These are phyloP conservation scores for Rhegmatorhina hoffmannsi DNA, from an alignment of 2,113 vertebrate species.

Conservation along the genomic window DNA sequence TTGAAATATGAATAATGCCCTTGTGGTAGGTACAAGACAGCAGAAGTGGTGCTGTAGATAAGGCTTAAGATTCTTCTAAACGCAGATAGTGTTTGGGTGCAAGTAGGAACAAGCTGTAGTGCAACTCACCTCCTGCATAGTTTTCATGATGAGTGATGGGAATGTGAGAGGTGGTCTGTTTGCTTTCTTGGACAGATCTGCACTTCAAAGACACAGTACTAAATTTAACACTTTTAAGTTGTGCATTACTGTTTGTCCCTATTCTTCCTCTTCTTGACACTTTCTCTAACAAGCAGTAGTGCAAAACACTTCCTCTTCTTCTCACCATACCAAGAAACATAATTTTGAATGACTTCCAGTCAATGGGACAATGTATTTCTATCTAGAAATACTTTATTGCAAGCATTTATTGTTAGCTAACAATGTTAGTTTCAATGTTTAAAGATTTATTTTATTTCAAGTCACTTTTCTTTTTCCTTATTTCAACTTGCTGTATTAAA, in stretches of 20 bases:
- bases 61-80: not conserved
- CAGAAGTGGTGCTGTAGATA: constrained; percentile 24
- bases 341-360: not conserved
- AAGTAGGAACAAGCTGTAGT: constrained; percentile 7
- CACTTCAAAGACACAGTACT: not conserved
- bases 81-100: not conserved
- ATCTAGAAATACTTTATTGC: not conserved
- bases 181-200: not conserved
- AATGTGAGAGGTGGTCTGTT: not conserved
- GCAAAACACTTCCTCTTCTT: not conserved
- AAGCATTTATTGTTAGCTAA: not conserved
- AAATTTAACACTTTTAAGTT: not conserved
- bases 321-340: not conserved
- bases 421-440: not conserved
- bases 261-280: not conserved
- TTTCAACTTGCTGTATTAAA: not conserved
- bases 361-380: not conserved
- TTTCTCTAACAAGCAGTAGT: not conserved
- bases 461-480: not conserved
- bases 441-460: not conserved
- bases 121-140: not conserved
- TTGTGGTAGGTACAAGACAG: not conserved
- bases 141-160: not conserved
- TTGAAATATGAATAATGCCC: not conserved
- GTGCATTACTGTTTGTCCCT: not conserved